A percentile compares a stretch with the other conserved stretches of the same genome.
phyloP scores from a whole-genome alignment of 1,140 invertebrate species.

The Sarcophaga bullata region DNA sequence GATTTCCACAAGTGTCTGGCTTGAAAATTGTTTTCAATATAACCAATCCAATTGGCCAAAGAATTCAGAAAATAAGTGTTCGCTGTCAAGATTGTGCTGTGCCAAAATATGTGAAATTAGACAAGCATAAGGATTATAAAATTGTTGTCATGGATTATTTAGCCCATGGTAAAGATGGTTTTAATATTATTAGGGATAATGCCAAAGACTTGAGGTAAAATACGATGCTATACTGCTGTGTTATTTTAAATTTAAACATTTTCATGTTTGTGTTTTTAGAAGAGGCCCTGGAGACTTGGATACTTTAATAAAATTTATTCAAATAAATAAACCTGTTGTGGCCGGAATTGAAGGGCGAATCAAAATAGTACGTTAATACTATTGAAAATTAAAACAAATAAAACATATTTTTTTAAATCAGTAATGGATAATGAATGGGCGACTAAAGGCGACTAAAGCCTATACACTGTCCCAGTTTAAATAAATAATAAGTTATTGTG shows the following conservation, averaged over 20 bases:
- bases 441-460: too few species aligned
- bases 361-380: constrained; percentile 1
- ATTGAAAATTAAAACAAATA: background rate
- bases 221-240: background rate
- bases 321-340: constrained; percentile 55
- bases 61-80: constrained; percentile 69
- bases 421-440: too few species aligned
- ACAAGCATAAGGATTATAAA: constrained; percentile 69
- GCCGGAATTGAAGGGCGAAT: constrained; percentile 41
- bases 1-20: constrained; percentile 68
- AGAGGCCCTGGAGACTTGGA: constrained; percentile 54
- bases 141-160: constrained; percentile 74
- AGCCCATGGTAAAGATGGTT: constrained; percentile 75
- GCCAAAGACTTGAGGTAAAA: constrained; percentile 52
- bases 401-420: too few species aligned
- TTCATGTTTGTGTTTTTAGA: constrained; percentile 40
- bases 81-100: constrained; percentile 75
- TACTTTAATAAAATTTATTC: constrained; percentile 61
- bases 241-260: background rate
- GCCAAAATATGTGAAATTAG: constrained; percentile 71
- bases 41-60: constrained; percentile 66
- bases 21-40: constrained; percentile 68
- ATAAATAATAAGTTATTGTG: too few species aligned
- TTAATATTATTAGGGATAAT: constrained; percentile 62
- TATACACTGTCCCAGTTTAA: too few species aligned